phyloP scores from a whole-genome alignment of 2,113 vertebrate species.

The Hystrix cristata region DNA sequence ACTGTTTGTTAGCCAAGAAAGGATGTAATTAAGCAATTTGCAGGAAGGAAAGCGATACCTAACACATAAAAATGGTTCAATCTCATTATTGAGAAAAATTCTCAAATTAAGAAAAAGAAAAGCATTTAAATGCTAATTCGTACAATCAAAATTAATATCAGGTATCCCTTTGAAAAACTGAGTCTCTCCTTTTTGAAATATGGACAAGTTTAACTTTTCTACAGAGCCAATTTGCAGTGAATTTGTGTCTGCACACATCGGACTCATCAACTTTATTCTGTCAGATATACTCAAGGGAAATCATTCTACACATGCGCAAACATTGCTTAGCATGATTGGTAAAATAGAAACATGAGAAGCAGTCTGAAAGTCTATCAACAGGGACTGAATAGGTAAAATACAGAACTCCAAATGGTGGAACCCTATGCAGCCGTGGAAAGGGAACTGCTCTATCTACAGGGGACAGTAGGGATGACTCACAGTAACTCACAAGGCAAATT shows the following conservation, averaged over 20 bases:
- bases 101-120: constrained; percentile 33
- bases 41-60: neutral
- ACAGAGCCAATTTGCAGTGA: neutral
- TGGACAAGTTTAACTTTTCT: neutral
- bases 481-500: neutral
- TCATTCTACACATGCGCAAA: neutral
- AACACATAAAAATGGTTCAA: neutral
- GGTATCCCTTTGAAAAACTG: neutral
- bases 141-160: neutral
- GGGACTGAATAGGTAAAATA: neutral
- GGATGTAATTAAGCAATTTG: neutral
- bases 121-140: neutral
- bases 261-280: neutral
- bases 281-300: neutral
- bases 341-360: neutral
- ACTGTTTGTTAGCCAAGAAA: neutral
- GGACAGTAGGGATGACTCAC: neutral
- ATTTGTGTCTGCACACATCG: neutral
- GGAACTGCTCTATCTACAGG: neutral
- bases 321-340: neutral
- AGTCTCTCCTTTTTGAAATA: neutral
- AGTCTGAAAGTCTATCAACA: neutral
- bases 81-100: constrained; percentile 19
- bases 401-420: neutral
- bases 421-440: neutral